Conservation (phyloP, 2,797 vertebrate genomes). For the Loris lydekkerianus region DNA sequence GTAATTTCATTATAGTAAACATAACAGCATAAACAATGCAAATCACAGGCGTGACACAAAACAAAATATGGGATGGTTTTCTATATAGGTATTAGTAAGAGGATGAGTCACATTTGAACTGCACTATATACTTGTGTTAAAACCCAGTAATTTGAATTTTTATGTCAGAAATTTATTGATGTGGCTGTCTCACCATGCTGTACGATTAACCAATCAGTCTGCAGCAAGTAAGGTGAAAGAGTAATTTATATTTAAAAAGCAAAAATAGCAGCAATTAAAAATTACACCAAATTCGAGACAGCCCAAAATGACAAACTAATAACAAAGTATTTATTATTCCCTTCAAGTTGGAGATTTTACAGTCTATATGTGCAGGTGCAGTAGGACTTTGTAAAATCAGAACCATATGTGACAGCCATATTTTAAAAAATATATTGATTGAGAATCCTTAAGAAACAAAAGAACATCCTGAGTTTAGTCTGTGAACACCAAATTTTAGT, state of each 20-base stretch:
- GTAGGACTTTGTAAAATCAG: not conserved
- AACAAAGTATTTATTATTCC: not conserved
- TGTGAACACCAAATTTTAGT: not conserved
- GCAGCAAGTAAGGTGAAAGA: slow-evolving; percentile 36
- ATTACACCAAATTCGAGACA: slow-evolving; percentile 18
- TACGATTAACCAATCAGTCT: not conserved
- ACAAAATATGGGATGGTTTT: not conserved
- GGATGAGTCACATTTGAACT: slow-evolving; percentile 49
- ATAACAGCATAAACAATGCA: not conserved
- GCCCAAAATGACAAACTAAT: slow-evolving; percentile 4
- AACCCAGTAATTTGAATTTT: slow-evolving; percentile 22
- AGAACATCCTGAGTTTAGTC: not conserved
- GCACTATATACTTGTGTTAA: not conserved
- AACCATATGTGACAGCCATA: not conserved
- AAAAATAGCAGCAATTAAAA: slow-evolving; percentile 57
- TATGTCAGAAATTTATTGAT: slow-evolving; percentile 33
- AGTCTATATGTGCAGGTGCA: not conserved
- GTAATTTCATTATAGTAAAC: slow-evolving; percentile 18
- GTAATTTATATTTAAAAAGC: slow-evolving; percentile 49
- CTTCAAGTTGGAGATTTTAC: not conserved
- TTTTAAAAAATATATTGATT: not conserved
- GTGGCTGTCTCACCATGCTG: not conserved
- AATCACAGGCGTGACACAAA: not conserved
- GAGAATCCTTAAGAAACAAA: not conserved
- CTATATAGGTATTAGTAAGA: not conserved